phyloP scores from a whole-genome alignment of 2,888 invertebrate species.

The Cremastobaeus sp. region DNA sequence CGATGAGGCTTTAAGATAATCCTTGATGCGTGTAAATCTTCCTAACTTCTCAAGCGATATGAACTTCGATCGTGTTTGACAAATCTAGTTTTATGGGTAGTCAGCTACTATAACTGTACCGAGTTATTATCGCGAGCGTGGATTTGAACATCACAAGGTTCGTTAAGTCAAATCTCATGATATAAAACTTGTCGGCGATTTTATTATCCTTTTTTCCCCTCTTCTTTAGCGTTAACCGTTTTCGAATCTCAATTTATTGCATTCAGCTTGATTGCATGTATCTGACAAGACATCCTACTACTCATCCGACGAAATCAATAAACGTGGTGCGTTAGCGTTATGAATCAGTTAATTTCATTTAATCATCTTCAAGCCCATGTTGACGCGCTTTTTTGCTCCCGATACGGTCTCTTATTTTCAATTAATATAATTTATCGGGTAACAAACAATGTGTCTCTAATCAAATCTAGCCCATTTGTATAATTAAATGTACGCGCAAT shows the following conservation, averaged over 20 bases:
- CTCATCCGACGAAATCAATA: background rate
- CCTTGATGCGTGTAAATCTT: slow-evolving; percentile 57
- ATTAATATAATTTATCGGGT: slow-evolving; percentile 36
- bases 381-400: slow-evolving; percentile 7
- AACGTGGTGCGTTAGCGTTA: too few species aligned
- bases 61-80: slow-evolving; percentile 55
- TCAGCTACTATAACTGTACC: slow-evolving; percentile 48
- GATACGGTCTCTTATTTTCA: slow-evolving; percentile 34
- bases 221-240: background rate
- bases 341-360: slow-evolving; percentile 34
- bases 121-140: slow-evolving; percentile 44
- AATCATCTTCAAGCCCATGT: slow-evolving; percentile 13
- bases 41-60: slow-evolving; percentile 53
- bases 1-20: slow-evolving; percentile 52
- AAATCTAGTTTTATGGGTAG: slow-evolving; percentile 59
- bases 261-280: too few species aligned
- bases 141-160: slow-evolving; percentile 51
- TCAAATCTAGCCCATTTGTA: slow-evolving; percentile 40
- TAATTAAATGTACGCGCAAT: slow-evolving; percentile 38
- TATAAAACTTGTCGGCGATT: slow-evolving; percentile 40
- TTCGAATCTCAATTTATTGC: slow-evolving; percentile 27
- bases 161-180: slow-evolving; percentile 56
- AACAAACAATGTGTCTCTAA: slow-evolving; percentile 11
- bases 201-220: slow-evolving; percentile 19
- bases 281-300: too few species aligned